Base-by-base conservation (phyloP, 1,140 invertebrate genomes). In the Callitettix versicolor region DNA sequence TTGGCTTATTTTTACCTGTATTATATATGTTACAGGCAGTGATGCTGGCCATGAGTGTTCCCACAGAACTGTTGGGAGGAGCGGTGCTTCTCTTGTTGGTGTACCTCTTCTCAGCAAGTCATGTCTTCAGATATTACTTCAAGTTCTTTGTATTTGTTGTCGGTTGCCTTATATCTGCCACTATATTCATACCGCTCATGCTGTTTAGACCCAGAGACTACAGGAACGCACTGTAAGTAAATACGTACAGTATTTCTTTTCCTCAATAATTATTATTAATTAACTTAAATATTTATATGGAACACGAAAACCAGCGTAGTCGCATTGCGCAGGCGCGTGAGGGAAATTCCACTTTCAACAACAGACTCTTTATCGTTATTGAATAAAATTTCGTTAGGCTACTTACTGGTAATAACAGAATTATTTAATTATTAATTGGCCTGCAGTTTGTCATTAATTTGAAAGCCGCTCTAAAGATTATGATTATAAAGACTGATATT, bases 211-310 rank as follows among this genome's bases (percentile, higher is more conserved):
- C 85, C 6, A 72, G 78, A 44, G 75, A 82, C 63, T 84, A 81
- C 60, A 78, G 73, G 64, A 88, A 88, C 70, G 85, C 82, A 15
- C 65, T 87, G 85, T 88, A 73, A 85, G 83, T 81, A 49, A 9
- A 21, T 30, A 9, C 9, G 26, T 30, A 30, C 26, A 4, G 26
- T 30, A 30, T 30, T 4, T 30, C 9, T 20, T 24, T 22, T 15
- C 18, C 7, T 41, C 2, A 4, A 3, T 15, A 41, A 15, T n/a
- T 2, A 15, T 41, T 36, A 56, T 57, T 63, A 53, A 63, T 64
- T 48, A 17, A 24, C 22, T 24, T 44, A 18, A 14, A 40, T 62
- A n/a, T n/a, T n/a, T n/a, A n/a, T n/a, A n/a, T n/a, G n/a, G n/a
- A n/a, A n/a, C n/a, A n/a, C n/a, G n/a, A n/a, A n/a, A n/a, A n/a